Conservation (phyloP, 2,113 vertebrate genomes). For the Dipodomys spectabilis region DNA sequence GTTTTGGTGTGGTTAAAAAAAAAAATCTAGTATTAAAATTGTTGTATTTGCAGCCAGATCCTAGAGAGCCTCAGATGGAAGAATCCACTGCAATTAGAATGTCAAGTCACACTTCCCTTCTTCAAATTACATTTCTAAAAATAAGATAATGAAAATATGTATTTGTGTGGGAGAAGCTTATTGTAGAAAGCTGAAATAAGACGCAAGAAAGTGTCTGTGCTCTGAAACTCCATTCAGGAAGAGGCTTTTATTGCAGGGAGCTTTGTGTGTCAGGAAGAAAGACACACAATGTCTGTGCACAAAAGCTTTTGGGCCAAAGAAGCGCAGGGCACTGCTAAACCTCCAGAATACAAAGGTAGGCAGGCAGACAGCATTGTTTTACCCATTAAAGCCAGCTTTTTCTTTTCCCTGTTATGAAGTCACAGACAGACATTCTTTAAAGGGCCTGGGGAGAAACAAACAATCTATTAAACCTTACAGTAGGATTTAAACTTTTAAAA, state of each 20-base stretch:
- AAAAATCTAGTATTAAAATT: constrained; percentile 34
- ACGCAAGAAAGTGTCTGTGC: constrained; percentile 37
- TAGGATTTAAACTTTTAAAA: constrained; percentile 41
- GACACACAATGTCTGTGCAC: neutral
- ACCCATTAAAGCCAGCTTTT: neutral
- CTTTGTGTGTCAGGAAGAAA: constrained; percentile 47
- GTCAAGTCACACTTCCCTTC: constrained; percentile 68
- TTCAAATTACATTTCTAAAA: constrained; percentile 78
- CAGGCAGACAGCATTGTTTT: constrained; percentile 39
- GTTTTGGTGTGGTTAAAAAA: neutral
- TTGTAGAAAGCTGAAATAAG: constrained; percentile 64
- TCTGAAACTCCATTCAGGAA: constrained; percentile 58
- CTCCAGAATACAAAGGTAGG: constrained; percentile 21
- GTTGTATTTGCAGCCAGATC: constrained; percentile 61
- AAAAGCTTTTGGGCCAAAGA: constrained; percentile 21
- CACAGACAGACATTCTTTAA: constrained; percentile 31
- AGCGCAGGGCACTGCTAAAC: constrained; percentile 21
- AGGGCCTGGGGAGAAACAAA: neutral
- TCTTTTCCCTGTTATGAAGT: neutral
- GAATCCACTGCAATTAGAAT: constrained; percentile 69
- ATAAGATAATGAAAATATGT: constrained; percentile 80
- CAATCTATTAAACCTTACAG: neutral
- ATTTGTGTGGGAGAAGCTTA: constrained; percentile 71
- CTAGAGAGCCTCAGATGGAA: constrained; percentile 58
- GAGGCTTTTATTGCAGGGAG: constrained; percentile 60